A percentile compares a stretch with the other conserved stretches of the same genome.
These are phyloP conservation scores for Heliopora coerulea DNA, from an alignment of 92 coral and sea anemone genomes.

Conservation along the genomic window DNA sequence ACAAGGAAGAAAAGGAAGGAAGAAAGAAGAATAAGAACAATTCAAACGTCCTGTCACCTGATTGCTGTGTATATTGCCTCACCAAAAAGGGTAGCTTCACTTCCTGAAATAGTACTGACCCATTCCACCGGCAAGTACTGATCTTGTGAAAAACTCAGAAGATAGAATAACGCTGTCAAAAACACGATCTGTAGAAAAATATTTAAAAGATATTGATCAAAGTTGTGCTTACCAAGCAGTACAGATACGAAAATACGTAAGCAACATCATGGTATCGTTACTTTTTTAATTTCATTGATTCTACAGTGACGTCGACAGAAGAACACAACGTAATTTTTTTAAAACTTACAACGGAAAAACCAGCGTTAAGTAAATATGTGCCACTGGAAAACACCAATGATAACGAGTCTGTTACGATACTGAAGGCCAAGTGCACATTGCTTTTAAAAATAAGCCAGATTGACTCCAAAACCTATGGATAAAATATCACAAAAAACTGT, in stretches of 20 bases:
- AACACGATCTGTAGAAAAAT: constrained; percentile 67
- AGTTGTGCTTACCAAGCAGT: background rate
- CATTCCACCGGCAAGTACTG: constrained; percentile 96
- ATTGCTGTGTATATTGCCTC: constrained; percentile 90
- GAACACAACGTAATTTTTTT: no score
- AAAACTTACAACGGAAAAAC: constrained; percentile 79
- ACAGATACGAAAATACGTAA: background rate
- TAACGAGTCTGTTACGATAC: constrained; percentile 78
- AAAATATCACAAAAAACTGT: background rate
- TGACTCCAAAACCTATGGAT: constrained; percentile 80
- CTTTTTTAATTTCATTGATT: no score
- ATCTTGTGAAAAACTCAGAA: constrained; percentile 88
- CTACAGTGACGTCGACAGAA: no score
- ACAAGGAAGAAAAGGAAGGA: no score
- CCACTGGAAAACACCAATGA: constrained; percentile 96
- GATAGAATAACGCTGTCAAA: constrained; percentile 86
- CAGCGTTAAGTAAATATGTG: constrained; percentile 91
- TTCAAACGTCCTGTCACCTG: constrained; percentile 56
- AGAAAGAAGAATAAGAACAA: background rate
- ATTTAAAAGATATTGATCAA: background rate
- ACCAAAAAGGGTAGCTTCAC: constrained; percentile 89
- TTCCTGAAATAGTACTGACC: constrained; percentile 83
- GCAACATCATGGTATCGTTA: no score
- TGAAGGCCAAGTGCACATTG: constrained; percentile 83
- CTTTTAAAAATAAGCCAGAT: constrained; percentile 87